A percentile compares a stretch with the other conserved stretches of the same genome.
phyloP scores from a whole-genome alignment of 2,888 invertebrate species.

The Dicranocentrus wangi region DNA sequence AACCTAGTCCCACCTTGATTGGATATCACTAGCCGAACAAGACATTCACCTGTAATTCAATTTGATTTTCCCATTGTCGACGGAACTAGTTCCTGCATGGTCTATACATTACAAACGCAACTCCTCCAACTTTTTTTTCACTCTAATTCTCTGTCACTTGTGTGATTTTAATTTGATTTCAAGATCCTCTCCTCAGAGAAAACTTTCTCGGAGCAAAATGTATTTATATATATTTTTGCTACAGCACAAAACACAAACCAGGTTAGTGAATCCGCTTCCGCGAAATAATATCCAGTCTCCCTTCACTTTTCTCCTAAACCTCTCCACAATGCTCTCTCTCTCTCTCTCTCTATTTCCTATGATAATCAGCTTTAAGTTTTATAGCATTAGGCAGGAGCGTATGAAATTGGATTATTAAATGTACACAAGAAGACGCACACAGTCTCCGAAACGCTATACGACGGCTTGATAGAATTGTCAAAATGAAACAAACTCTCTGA shows the following conservation, averaged over 20 bases:
- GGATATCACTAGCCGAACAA: background rate
- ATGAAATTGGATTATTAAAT: conserved; percentile 51
- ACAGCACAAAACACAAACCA: background rate
- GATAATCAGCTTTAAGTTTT: conserved; percentile 39
- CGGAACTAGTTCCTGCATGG: background rate
- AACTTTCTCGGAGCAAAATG: background rate
- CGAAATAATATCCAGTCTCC: no score
- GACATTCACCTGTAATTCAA: conserved; percentile 36
- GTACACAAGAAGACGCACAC: background rate
- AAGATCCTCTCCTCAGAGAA: background rate
- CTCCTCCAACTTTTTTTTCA: background rate
- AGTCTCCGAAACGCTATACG: background rate
- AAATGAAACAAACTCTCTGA: conserved; percentile 1
- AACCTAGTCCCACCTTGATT: no score
- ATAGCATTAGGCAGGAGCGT: conserved; percentile 31
- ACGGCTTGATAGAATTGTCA: background rate
- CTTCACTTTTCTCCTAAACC: background rate
- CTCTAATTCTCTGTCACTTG: conserved; percentile 23
- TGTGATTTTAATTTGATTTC: conserved; percentile 7
- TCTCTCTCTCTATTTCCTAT: background rate
- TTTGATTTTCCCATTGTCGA: background rate
- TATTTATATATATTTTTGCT: background rate
- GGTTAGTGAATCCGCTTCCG: no score
- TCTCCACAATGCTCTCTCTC: background rate
- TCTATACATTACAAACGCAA: background rate